Evolutionary conservation across 30 jellyfish, hydroid and myxozoan species (phyloP), one percentile per base, ranked within the genome.

Genomic region (Hydractinia echinata): DNA sequence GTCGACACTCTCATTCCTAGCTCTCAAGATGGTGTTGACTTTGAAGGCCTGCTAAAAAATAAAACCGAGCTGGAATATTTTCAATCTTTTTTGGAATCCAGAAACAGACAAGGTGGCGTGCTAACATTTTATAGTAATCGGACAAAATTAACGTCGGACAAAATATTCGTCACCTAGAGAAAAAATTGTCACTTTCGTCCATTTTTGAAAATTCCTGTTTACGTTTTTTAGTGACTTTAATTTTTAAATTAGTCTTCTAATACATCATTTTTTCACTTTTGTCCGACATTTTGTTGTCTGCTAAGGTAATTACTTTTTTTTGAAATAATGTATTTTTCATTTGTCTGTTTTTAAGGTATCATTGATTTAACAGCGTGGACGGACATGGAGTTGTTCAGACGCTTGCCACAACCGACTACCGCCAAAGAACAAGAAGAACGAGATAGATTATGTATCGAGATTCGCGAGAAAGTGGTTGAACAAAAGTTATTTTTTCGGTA

Each of bases 311-410:
- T 60, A 60, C 70, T 13, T 60, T 60, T 60, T 60, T 0, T 60
- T 13, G 15, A 14, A 60, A 60, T 30, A 11, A 68, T 68, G 39
- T 68, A 11, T 68, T 14, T 58, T 16, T 58, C 19, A 13, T 13
- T 54, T 60, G 1, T 60, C 15, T 53, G 10, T 13, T 8, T 8
- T 70, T 51, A 5, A 82, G 89, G 89, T 8, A 13, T 82, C 6
- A 72, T 49, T 44, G 89, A 82, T 55, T 73, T 67, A 13, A 82
- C n/a, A 81, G 97, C 97, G 5, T 90, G 95, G 95, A 54, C 82
- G 48, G 97, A 90, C 55, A 90, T 90, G 95, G 95, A 90, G 62
- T 76, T 64, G 50, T 90, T 85, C 73, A 88, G 94, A 4, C 90
- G 94, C 19, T 15, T 79, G 67, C 86, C 86, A 10, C 67, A 87